phyloP scores from a whole-genome alignment of 2,888 invertebrate genomes.

The Chrysolina haemoptera region DNA sequence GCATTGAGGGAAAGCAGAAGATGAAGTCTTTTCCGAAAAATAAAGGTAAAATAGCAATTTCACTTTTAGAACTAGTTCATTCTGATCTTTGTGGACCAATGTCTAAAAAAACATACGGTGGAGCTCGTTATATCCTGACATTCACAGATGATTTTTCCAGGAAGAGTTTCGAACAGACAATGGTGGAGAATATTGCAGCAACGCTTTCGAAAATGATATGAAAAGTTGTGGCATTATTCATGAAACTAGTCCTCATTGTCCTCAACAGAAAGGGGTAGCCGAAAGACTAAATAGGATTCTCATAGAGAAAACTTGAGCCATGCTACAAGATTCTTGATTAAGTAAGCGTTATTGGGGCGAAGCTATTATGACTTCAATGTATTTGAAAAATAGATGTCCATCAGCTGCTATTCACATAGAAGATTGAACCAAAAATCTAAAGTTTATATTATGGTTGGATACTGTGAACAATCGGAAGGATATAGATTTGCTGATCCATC shows the following conservation, averaged over 20 bases:
- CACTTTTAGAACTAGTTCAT: conserved; percentile 15
- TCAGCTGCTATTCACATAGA: background rate
- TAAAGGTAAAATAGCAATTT: background rate
- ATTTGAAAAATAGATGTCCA: too few species aligned
- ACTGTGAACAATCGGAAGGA: too few species aligned
- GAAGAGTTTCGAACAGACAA: conserved; percentile 6
- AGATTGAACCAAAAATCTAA: background rate
- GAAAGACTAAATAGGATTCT: background rate
- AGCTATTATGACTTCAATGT: conserved; percentile 1
- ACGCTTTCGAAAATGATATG: too few species aligned
- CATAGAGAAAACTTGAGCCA: background rate
- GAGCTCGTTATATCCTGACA: background rate
- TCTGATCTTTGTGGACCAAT: conserved; percentile 16
- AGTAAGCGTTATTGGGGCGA: conserved; percentile 8
- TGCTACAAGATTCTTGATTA: background rate
- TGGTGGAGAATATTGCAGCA: background rate
- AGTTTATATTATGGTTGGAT: background rate
- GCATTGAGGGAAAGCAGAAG: conserved; percentile 1
- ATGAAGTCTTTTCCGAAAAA: conserved; percentile 1
- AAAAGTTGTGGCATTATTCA: background rate
- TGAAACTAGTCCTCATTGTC: conserved; percentile 4
- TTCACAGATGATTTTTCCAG: conserved; percentile 5
- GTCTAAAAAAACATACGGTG: conserved; percentile 14
- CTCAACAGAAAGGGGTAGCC: background rate
- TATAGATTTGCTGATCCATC: too few species aligned